Evolutionary conservation across 2,888 invertebrate genomes (phyloP).

Genomic region (Rhodophaea formosa): DNA sequence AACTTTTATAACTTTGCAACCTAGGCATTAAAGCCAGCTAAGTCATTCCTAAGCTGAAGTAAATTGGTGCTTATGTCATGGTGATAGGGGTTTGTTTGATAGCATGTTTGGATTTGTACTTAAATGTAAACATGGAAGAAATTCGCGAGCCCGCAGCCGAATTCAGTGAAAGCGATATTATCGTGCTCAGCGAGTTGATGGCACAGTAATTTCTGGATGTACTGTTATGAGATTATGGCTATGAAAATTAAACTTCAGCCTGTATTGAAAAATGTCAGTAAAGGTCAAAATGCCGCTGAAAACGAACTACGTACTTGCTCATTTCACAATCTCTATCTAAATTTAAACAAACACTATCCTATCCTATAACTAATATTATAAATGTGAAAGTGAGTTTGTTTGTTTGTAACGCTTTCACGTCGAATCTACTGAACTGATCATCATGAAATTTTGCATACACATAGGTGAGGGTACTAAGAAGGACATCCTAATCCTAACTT

Average conservation of each 20-base stretch:
- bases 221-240: not conserved
- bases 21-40: not conserved
- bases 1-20: not conserved
- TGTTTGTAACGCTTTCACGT: too few species aligned
- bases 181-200: slow-evolving; percentile 23
- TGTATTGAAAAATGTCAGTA: too few species aligned
- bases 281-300: too few species aligned
- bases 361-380: too few species aligned
- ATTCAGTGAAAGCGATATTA: slow-evolving; percentile 48
- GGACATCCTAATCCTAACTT: too few species aligned
- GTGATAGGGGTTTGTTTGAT: slow-evolving; percentile 21
- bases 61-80: slow-evolving; percentile 14
- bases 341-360: too few species aligned
- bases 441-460: too few species aligned
- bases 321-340: too few species aligned
- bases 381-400: too few species aligned
- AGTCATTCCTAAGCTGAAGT: slow-evolving; percentile 14
- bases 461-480: too few species aligned
- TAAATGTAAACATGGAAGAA: slow-evolving; percentile 25
- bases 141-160: slow-evolving; percentile 40
- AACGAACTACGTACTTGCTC: too few species aligned
- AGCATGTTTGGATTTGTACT: slow-evolving; percentile 10
- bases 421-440: too few species aligned
- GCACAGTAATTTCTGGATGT: not conserved
- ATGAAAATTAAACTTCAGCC: not conserved